phyloP scores from a whole-genome alignment of 2,797 vertebrate genomes.

The Taeniopygia guttata region DNA sequence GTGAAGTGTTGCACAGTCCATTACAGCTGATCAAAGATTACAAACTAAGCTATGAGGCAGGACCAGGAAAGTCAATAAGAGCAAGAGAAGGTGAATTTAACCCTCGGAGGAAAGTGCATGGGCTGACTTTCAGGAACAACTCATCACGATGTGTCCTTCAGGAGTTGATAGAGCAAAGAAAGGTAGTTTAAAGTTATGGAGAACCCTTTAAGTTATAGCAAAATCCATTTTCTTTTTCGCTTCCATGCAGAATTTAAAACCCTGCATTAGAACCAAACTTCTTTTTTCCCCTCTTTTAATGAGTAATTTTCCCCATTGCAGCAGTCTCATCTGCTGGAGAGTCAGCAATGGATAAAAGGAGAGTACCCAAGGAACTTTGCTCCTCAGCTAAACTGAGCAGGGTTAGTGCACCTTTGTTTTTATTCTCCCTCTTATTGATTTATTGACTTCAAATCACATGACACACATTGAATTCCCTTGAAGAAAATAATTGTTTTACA shows the following conservation, averaged over 20 bases:
- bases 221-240: background rate
- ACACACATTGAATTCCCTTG: background rate
- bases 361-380: background rate
- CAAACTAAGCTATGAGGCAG: conserved; percentile 39
- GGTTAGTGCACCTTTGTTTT: background rate
- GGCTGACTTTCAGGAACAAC: conserved; percentile 16
- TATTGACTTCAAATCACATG: background rate
- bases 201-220: background rate
- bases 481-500: conserved; percentile 23
- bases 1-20: background rate
- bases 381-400: background rate
- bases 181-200: background rate
- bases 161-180: background rate
- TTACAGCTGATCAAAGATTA: background rate
- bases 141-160: background rate
- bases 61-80: conserved; percentile 32
- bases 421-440: background rate
- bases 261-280: background rate
- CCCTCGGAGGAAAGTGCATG: conserved; percentile 6
- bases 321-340: background rate
- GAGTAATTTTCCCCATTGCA: background rate
- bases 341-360: background rate
- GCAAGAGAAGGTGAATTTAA: background rate
- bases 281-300: background rate
- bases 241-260: background rate